Base-by-base conservation (phyloP, 2,797 vertebrate species). In the Cyclopterus lumpus region DNA sequence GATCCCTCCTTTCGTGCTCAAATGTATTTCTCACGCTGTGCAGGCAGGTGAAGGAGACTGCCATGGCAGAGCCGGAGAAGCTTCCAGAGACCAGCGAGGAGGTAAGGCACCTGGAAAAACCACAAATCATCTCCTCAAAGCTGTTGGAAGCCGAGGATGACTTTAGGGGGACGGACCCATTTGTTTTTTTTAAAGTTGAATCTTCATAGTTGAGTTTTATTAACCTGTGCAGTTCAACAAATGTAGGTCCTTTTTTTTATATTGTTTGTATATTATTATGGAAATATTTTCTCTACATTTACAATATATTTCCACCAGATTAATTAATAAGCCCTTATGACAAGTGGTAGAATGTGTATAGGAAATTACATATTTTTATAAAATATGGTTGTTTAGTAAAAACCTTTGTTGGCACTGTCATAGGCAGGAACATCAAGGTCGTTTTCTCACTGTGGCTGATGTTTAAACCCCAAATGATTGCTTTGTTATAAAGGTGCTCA, bases 401-500 rank as follows among this genome's bases (percentile, higher is more conserved):
- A 88, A 80, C 83, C 75, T 89, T 87, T 90, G 83, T 89, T 91
- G 85, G 74, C 61, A 64, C 85, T 89, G 84, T 88, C 80, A 75
- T 79, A 71, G 77, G 80, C 79, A 86, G 87, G 83, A 86, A 82
- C 87, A 86, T 87, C 89, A 91, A 88, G 84, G 90, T 78, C 58
- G 38, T 88, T 82, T 88, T 88, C 62, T 89, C 64, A 89, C 74
- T 91, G 81, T 92, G 91, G 88, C 83, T 91, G 78, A 90, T 93
- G 84, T 93, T 92, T 93, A 91, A 93, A 93, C 79, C 82, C 88
- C 87, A 88, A 89, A 86, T 93, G 92, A 94, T 93, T 93, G 91
- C 91, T 93, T 90, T 93, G 92, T 93, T 92, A 89, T 90, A 89
- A 94, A 94, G 92, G 91, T 93, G 92, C 85, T 93, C 90, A 91